Evolutionary conservation across 2,113 vertebrate genomes (phyloP).

Genomic region (Craseonycteris thonglongyai): DNA sequence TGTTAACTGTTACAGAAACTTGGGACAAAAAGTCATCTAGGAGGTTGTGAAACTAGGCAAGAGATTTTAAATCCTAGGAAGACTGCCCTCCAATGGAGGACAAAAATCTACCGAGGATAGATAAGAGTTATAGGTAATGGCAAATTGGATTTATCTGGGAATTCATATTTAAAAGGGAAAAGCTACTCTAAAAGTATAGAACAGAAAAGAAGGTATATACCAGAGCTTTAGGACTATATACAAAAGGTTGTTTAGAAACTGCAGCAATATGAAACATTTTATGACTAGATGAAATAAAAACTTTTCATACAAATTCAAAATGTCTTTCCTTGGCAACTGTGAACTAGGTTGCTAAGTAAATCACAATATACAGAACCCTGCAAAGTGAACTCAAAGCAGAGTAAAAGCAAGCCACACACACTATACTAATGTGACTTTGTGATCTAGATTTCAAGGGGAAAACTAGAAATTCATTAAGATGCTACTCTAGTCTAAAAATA

Average conservation of each 20-base stretch:
- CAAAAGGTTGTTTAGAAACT: not conserved
- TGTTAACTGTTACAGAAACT: not conserved
- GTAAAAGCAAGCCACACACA: not conserved
- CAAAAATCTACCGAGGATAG: not conserved
- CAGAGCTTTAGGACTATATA: not conserved
- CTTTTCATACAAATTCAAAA: not conserved
- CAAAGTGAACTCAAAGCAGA: not conserved
- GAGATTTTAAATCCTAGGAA: not conserved
- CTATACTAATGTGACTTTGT: not conserved
- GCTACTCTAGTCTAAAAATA: not conserved
- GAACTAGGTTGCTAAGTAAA: not conserved
- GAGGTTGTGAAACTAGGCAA: not conserved
- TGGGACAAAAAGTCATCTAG: not conserved
- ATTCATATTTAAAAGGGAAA: not conserved
- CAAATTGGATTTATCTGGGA: not conserved
- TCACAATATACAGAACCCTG: not conserved
- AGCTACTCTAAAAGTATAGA: not conserved
- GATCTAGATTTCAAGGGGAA: constrained; percentile 12
- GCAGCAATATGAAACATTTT: not conserved
- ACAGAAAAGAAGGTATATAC: not conserved
- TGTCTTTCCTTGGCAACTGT: not conserved
- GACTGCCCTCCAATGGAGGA: not conserved
- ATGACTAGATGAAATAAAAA: not conserved
- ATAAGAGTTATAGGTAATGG: not conserved
- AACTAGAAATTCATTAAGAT: not conserved